Percentiles rank a stretch among this genome's conserved stretches.
Evolutionary conservation across 2,797 vertebrate genomes (phyloP).

Genomic region (Carcharodon carcharias): DNA sequence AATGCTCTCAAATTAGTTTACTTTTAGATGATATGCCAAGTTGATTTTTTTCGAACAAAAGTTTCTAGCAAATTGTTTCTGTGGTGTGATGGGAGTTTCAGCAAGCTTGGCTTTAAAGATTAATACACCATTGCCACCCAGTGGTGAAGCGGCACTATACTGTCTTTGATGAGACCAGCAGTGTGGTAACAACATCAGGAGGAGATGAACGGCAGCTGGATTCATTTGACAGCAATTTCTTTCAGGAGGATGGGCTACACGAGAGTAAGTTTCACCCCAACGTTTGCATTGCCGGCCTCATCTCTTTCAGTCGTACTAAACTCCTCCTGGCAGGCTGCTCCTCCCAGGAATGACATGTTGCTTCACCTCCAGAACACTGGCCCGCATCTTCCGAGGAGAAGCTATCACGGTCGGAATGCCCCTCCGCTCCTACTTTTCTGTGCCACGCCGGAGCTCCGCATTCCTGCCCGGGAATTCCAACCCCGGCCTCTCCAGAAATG

Average conservation of each 20-base stretch:
- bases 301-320: background rate
- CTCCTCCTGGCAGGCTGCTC: background rate
- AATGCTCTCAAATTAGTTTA: background rate
- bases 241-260: too few relatives aligned
- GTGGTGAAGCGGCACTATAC: background rate
- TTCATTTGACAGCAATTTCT: too few relatives aligned
- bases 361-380: background rate
- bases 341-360: background rate
- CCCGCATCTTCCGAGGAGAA: too few relatives aligned
- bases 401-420: too few relatives aligned
- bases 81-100: background rate
- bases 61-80: background rate
- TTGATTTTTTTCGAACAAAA: background rate
- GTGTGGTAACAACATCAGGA: background rate
- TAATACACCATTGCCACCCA: background rate
- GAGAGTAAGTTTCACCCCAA: background rate
- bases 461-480: too few relatives aligned
- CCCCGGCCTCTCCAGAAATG: too few relatives aligned
- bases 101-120: background rate
- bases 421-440: too few relatives aligned
- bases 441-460: too few relatives aligned
- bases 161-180: background rate
- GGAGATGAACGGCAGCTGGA: background rate
- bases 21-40: background rate
- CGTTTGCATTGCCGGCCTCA: background rate